A percentile compares a stretch with the other conserved stretches of the same genome.
Conservation (phyloP, 2,888 invertebrate genomes). For the Phragmatobia fuliginosa region DNA sequence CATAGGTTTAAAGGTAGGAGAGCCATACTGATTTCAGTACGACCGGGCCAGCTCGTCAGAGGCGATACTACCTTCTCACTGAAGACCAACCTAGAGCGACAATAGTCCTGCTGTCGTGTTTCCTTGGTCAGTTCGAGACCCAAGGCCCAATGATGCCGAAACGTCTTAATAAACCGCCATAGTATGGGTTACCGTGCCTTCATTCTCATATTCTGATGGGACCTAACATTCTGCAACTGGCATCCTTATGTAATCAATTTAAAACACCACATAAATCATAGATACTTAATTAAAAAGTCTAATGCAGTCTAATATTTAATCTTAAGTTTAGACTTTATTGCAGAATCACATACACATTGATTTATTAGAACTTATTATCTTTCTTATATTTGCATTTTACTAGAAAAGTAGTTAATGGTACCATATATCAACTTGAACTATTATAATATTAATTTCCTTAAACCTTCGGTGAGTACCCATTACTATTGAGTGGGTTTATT, state of each 20-base stretch:
- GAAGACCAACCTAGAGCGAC: too few relatives aligned
- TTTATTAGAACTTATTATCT: not conserved
- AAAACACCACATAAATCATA: not conserved
- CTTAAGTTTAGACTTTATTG: not conserved
- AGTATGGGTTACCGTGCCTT: too few relatives aligned
- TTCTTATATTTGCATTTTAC: not conserved
- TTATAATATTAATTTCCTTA: not conserved
- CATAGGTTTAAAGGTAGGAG: too few relatives aligned
- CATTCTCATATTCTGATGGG: too few relatives aligned
- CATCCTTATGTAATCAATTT: not conserved
- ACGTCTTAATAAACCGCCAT: too few relatives aligned
- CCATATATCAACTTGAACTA: not conserved
- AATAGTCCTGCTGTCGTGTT: too few relatives aligned
- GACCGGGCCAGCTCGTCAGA: too few relatives aligned
- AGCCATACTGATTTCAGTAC: too few relatives aligned
- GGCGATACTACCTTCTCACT: too few relatives aligned
- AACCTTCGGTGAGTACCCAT: not conserved
- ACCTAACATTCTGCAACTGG: not conserved
- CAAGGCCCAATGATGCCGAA: too few relatives aligned
- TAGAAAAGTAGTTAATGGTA: not conserved
- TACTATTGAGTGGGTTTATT: too few relatives aligned
- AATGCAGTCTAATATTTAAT: not conserved
- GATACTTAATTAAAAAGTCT: not conserved
- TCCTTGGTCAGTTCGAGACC: too few relatives aligned
- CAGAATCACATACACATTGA: not conserved